Evolutionary conservation across 2,797 vertebrate species (phyloP).

Genomic region (Sitta carolinensis): DNA sequence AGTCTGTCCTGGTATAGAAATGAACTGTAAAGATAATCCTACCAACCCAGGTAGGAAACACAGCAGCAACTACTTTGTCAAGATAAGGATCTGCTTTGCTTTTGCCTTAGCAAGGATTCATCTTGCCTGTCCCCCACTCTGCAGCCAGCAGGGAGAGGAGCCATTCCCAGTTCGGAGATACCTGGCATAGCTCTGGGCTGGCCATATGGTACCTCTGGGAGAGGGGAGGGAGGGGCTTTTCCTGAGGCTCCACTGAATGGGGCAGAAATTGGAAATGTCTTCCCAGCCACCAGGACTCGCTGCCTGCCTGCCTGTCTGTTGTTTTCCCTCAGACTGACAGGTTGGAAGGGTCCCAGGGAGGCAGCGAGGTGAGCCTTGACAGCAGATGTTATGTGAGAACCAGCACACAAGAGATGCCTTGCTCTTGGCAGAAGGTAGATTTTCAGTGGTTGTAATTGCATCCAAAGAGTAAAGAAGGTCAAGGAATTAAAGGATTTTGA

Average conservation of each 20-base stretch:
- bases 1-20: background rate
- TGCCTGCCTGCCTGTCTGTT: constrained; percentile 44
- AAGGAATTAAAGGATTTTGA: background rate
- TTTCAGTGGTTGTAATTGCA: constrained; percentile 37
- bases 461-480: constrained; percentile 11
- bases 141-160: background rate
- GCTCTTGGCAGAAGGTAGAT: constrained; percentile 34
- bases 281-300: background rate
- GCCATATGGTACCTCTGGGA: constrained; percentile 37
- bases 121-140: background rate
- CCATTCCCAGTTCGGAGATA: background rate
- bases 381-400: constrained; percentile 64
- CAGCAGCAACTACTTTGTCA: background rate
- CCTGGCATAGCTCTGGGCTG: constrained; percentile 38
- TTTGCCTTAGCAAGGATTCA: background rate
- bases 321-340: constrained; percentile 51
- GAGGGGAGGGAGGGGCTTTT: background rate
- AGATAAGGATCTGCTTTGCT: background rate
- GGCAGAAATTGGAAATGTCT: constrained; percentile 13
- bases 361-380: constrained; percentile 12
- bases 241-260: background rate
- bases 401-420: background rate
- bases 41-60: background rate
- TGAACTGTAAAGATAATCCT: background rate
- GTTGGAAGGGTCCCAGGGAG: constrained; percentile 56